A percentile compares a stretch with the other conserved stretches of the same genome.
Evolutionary conservation across 2,888 invertebrate species (phyloP).

Genomic region (Limenitis camilla): DNA sequence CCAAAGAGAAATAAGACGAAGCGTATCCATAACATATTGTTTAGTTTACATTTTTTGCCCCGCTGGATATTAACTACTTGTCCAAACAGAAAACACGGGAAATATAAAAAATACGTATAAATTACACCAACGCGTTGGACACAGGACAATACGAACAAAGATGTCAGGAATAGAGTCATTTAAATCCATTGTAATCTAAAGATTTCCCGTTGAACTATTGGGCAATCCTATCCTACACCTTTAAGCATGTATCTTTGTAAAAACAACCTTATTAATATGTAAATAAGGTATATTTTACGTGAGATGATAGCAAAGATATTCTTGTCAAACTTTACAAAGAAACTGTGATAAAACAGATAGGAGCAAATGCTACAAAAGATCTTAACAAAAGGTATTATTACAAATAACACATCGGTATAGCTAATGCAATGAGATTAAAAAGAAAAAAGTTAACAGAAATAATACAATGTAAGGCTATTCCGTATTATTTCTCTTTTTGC

Average conservation of each 20-base stretch:
- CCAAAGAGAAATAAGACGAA: no score
- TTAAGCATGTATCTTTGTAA: constrained; percentile 12
- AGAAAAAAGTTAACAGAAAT: not conserved
- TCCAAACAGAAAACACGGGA: constrained; percentile 49
- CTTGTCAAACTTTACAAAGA: constrained; percentile 44
- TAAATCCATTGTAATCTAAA: constrained; percentile 64
- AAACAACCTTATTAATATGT: constrained; percentile 11
- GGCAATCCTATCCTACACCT: constrained; percentile 28
- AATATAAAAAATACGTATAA: constrained; percentile 48
- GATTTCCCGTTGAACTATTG: constrained; percentile 41
- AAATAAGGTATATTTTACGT: constrained; percentile 29
- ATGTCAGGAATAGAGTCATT: constrained; percentile 65
- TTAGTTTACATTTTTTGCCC: no score
- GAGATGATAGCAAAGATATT: constrained; percentile 10
- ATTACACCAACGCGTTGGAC: constrained; percentile 48
- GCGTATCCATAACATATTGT: no score
- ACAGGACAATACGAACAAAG: constrained; percentile 50
- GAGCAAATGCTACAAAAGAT: constrained; percentile 51
- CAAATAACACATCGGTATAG: constrained; percentile 34
- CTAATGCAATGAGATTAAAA: constrained; percentile 4
- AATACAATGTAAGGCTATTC: not conserved
- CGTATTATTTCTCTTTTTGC: no score
- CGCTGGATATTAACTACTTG: constrained; percentile 15
- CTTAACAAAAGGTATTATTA: constrained; percentile 60
- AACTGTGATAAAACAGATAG: constrained; percentile 64